These are phyloP conservation scores for Paramacrobiotus metropolitanus DNA, from an alignment of 1,140 invertebrate species.

Conservation along the genomic window DNA sequence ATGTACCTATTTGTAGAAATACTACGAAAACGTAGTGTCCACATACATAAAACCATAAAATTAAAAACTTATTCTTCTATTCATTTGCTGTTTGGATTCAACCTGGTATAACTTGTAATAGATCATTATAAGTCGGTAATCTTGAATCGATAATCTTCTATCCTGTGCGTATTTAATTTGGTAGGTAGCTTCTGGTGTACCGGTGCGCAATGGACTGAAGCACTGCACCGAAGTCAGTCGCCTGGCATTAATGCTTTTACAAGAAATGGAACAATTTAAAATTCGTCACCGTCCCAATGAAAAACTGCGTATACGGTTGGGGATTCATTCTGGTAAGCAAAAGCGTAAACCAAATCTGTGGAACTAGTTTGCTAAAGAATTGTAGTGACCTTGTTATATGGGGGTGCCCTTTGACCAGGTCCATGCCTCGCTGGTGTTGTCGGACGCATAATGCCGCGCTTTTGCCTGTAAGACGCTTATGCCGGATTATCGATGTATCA, in stretches of 20 bases:
- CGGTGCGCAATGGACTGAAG: not conserved
- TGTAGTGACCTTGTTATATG: too few relatives aligned
- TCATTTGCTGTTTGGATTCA: too few relatives aligned
- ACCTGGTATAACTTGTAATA: too few relatives aligned
- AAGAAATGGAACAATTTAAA: not conserved
- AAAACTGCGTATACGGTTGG: not conserved
- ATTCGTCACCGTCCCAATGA: not conserved
- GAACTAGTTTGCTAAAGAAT: not conserved
- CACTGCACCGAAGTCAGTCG: not conserved
- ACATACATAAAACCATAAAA: too few relatives aligned
- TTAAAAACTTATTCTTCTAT: too few relatives aligned
- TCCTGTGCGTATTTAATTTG: too few relatives aligned
- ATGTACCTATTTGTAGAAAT: too few relatives aligned
- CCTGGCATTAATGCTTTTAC: not conserved
- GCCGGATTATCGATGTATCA: not conserved
- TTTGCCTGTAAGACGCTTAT: not conserved
- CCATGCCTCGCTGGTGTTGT: not conserved
- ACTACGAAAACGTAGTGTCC: too few relatives aligned
- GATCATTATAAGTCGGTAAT: too few relatives aligned
- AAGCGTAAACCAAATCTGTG: not conserved
- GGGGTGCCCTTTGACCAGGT: not conserved
- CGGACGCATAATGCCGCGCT: not conserved
- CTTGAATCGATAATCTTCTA: too few relatives aligned
- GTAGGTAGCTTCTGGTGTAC: not conserved
- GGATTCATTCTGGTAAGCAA: not conserved